These are phyloP conservation scores for Clusia tigrina DNA, from an alignment of 2,888 invertebrate species.

Conservation along the genomic window DNA sequence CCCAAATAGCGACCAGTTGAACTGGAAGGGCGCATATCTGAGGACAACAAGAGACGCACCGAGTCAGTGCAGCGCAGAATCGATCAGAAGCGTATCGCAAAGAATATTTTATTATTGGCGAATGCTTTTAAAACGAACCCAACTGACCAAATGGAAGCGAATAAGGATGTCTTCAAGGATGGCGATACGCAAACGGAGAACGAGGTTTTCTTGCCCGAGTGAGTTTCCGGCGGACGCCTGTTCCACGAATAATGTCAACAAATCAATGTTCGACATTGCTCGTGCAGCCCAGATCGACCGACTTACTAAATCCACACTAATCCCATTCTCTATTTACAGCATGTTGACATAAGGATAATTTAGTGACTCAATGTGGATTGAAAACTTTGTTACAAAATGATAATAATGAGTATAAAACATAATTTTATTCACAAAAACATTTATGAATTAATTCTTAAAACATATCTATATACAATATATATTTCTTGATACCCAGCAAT, in stretches of 20 bases:
- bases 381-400: not conserved
- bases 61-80: constrained; percentile 73
- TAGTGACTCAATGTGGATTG: no score
- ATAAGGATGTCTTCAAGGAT: constrained; percentile 30
- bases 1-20: constrained; percentile 21
- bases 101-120: constrained; percentile 64
- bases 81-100: constrained; percentile 71
- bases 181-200: constrained; percentile 33
- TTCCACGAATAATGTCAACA: no score
- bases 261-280: no score
- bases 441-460: no score
- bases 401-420: not conserved
- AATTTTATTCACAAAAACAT: no score
- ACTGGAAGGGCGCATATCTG: constrained; percentile 58
- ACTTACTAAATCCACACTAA: no score
- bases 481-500: no score
- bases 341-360: constrained; percentile 44
- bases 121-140: constrained; percentile 49
- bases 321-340: constrained; percentile 35
- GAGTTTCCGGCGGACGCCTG: no score
- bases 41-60: constrained; percentile 66
- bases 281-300: no score
- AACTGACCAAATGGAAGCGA: constrained; percentile 12
- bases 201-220: constrained; percentile 48
- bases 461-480: no score